Base-by-base conservation (phyloP, 2,797 vertebrate genomes). In the Buceros bicornis region DNA sequence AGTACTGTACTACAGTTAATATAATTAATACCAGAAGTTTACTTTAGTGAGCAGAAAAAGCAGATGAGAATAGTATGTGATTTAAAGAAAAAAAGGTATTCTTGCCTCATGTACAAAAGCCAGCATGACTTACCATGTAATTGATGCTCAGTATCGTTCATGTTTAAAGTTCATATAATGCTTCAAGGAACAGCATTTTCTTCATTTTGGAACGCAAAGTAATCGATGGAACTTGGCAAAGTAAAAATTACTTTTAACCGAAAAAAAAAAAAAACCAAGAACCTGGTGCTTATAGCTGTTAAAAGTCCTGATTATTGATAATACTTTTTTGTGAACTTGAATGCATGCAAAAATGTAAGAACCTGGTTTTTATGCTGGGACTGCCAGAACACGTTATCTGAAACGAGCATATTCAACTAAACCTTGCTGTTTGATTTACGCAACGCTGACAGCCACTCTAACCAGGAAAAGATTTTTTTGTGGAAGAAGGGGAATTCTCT, bases 311-410 rank as follows among this genome's bases (percentile, higher is more conserved):
- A 16, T 76, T 86, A 54, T 24, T 82, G 51, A 31, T 73, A 56
- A 40, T 79, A 42, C 6, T 2, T 53, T 91, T 94, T 66, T 5
- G 9, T 77, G 85, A 79, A 76, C 43, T 72, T 65, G 51, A 92
- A 77, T 5, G 2, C 53, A 40, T 84, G 66, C n/a, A 53, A 53
- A 87, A 84, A 84, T 87, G 11, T 33, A 73, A 90, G 37, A 87
- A 84, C 66, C 31, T 90, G 26, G 57, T 84, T 94, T 93, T 95
- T 89, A 20, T 82, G 45, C 57, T 91, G 29, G 33, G 73, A 50
- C 57, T 89, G 67, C 78, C 64, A 80, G 64, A 82, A 60, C 5
- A 1, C 28, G 7, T 93, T 93, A 73, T 28, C 56, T 84, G 62
- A 73, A 91, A 73, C 66, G 40, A 60, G 37, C 16, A 35, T 53